phyloP scores from a whole-genome alignment of 2,888 invertebrate species.

The Drosophila barbarae region DNA sequence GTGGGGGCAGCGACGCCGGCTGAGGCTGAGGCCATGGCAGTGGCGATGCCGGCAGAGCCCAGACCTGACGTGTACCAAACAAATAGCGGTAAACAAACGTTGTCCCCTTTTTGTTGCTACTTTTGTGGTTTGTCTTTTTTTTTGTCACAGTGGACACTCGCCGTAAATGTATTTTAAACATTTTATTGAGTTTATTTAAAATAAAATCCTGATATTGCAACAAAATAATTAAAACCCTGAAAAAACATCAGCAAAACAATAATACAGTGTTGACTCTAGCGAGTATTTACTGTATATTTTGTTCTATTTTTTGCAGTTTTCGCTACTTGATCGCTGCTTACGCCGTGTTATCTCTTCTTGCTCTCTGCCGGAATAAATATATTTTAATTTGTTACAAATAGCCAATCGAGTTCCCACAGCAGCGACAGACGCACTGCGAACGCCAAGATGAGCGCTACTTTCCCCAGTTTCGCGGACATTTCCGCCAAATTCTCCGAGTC shows the following conservation, averaged over 20 bases:
- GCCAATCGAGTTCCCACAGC: constrained; percentile 5
- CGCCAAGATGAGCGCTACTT: constrained; percentile 45
- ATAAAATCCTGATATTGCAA: not conserved
- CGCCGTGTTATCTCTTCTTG: constrained; percentile 20
- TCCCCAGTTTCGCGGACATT: constrained; percentile 71
- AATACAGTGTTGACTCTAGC: not conserved
- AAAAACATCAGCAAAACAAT: too few species aligned
- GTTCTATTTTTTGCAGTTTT: not conserved
- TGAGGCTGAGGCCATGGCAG: not conserved
- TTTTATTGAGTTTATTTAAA: not conserved
- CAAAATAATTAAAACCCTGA: not conserved
- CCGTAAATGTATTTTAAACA: not conserved
- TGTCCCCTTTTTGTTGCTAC: not conserved
- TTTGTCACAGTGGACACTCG: not conserved
- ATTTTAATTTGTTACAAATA: constrained; percentile 26
- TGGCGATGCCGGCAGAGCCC: not conserved
- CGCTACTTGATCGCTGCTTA: constrained; percentile 4
- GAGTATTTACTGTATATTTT: not conserved
- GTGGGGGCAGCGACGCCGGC: constrained; percentile 13
- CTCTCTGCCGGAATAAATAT: constrained; percentile 1
- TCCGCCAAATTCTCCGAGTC: constrained; percentile 79
- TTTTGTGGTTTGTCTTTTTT: not conserved
- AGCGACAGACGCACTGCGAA: constrained; percentile 2
- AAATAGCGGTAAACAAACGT: constrained; percentile 23
- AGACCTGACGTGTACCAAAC: constrained; percentile 52